These are phyloP conservation scores for Dolichallabes microphthalmus DNA, from an alignment of 2,113 vertebrate species.

Conservation along the genomic window DNA sequence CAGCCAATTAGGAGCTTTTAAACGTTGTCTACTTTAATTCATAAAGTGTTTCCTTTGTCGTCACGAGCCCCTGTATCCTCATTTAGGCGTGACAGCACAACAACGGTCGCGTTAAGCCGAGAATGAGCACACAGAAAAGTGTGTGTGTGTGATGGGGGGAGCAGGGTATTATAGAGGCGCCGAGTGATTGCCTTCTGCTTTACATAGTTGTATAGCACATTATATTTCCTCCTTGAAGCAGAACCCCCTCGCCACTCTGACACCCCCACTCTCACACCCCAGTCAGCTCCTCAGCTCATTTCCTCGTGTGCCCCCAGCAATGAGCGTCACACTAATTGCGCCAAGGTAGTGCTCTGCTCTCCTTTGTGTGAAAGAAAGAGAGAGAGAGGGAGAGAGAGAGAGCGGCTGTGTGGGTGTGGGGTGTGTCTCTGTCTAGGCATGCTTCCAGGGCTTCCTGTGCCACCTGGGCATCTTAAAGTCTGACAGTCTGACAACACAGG, in stretches of 20 bases:
- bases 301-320: slow-evolving; percentile 71
- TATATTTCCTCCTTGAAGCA: slow-evolving; percentile 73
- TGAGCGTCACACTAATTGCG: slow-evolving; percentile 72
- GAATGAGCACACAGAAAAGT: slow-evolving; percentile 27
- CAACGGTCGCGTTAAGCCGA: slow-evolving; percentile 47
- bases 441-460: slow-evolving; percentile 70
- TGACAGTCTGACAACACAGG: slow-evolving; percentile 66
- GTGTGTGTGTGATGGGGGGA: slow-evolving; percentile 12
- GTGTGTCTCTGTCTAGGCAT: slow-evolving; percentile 62
- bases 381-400: slow-evolving; percentile 38
- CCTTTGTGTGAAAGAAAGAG: slow-evolving; percentile 33
- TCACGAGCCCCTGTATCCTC: slow-evolving; percentile 60
- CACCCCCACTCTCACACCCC: slow-evolving; percentile 53
- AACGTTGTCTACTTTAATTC: slow-evolving; percentile 38
- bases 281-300: slow-evolving; percentile 61
- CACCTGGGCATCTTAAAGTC: slow-evolving; percentile 72
- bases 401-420: slow-evolving; percentile 44
- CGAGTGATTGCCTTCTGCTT: slow-evolving; percentile 62
- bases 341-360: slow-evolving; percentile 59
- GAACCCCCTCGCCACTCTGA: slow-evolving; percentile 70
- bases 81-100: slow-evolving; percentile 72
- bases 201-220: slow-evolving; percentile 71
- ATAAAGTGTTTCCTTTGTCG: slow-evolving; percentile 73
- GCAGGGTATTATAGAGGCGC: slow-evolving; percentile 2
- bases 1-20: slow-evolving; percentile 48